These are phyloP conservation scores for Catharus minimus DNA, from an alignment of 2,113 vertebrate genomes.

Conservation along the genomic window DNA sequence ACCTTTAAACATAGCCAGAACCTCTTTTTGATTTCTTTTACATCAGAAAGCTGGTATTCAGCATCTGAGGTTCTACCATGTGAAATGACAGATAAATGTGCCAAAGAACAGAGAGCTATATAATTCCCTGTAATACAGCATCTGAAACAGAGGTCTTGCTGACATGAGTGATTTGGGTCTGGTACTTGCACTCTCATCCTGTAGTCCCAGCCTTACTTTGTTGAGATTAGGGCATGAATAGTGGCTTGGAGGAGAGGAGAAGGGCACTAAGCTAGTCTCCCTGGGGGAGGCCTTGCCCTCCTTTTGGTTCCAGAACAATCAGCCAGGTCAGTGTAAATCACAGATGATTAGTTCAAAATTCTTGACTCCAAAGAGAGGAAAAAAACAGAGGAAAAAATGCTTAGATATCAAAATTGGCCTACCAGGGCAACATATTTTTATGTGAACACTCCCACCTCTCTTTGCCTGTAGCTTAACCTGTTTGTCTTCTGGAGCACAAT, in stretches of 20 bases:
- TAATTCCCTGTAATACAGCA: not conserved
- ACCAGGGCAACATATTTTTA: not conserved
- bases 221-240: not conserved
- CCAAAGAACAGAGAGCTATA: not conserved
- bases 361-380: not conserved
- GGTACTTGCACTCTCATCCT: not conserved
- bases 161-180: not conserved
- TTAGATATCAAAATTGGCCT: not conserved
- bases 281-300: not conserved
- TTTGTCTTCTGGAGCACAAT: not conserved
- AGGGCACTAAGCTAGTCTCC: not conserved
- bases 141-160: not conserved
- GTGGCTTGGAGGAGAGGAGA: not conserved
- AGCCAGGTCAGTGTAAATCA: not conserved
- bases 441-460: not conserved
- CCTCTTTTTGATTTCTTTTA: not conserved
- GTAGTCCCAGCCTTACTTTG: not conserved
- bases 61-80: accelerated
- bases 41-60: not conserved
- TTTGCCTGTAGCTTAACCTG: not conserved
- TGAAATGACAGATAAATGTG: not conserved
- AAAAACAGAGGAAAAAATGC: not conserved
- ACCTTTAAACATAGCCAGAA: not conserved
- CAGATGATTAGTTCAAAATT: not conserved
- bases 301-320: not conserved